Evolutionary conservation across 2,113 vertebrate genomes (phyloP).

Genomic region (Pituophis catenifer): DNA sequence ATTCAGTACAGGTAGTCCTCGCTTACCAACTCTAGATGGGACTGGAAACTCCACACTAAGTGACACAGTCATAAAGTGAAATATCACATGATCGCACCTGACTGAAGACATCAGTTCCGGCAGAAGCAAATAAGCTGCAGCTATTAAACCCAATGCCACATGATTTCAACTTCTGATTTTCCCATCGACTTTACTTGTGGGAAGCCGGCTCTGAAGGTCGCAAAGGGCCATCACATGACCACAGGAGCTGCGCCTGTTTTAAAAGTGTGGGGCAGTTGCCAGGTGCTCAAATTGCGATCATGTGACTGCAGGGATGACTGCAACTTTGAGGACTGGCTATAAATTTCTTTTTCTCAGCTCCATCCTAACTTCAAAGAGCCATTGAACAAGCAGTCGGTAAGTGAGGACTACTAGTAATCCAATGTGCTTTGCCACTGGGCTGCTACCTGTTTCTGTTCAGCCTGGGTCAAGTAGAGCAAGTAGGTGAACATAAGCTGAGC

Average conservation of each 20-base stretch:
- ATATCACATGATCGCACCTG: background rate
- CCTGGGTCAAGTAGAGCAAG: background rate
- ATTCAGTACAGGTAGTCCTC: background rate
- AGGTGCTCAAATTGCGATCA: background rate
- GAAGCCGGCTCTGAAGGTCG: background rate
- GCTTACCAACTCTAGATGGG: background rate
- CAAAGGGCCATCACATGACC: background rate
- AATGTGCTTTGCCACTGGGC: background rate
- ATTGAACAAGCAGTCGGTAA: background rate
- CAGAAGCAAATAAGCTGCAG: background rate
- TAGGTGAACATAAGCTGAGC: background rate
- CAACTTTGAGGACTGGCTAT: background rate
- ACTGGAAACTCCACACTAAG: background rate
- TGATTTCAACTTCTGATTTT: background rate
- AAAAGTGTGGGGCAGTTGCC: background rate
- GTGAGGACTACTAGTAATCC: background rate
- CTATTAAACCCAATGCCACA: background rate
- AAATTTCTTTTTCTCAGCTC: background rate
- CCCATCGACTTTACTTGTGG: background rate
- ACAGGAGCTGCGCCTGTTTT: background rate
- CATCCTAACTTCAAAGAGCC: background rate
- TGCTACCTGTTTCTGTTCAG: background rate
- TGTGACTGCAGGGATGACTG: background rate
- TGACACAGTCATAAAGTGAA: background rate
- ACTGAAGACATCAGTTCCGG: background rate